Evolutionary conservation across 2,888 invertebrate genomes (phyloP), one percentile per base, ranked within the genome.

Genomic region (Watsonalla cultraria): DNA sequence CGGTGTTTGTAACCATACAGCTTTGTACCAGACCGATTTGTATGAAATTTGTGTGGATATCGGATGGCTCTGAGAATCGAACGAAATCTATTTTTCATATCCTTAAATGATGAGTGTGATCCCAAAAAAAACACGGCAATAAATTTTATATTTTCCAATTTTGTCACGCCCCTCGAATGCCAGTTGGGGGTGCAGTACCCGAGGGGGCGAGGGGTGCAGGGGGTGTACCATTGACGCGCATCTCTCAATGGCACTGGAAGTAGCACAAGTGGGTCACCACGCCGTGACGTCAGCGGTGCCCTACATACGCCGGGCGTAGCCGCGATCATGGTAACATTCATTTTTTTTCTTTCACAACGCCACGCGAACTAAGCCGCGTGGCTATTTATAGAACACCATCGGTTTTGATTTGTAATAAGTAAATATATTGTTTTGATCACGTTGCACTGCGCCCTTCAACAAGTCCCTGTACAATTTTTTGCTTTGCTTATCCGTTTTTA

Each of bases 161-260:
- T 57, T 57, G 62, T 51, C 61, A 63, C 63, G 56, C 64, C 65
- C 60, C 52, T 49, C 51, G 47, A 54, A 51, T 33, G 51, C 47
- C 47, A 51, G 63, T 56, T 63, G 71, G 70, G n/a, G 67, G 71
- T 72, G 75, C 67, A 68, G 65, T 75, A 72, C 68, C 72, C 59
- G 65, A 61, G 60, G 11, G 46, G 55, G 63, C 52, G 59, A 56
- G 57, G 67, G 65, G 64, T 42, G 56, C 58, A 56, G 62, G 71
- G 69, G 77, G 80, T 76, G 72, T 76, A 87, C 89, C 90, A 90
- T 90, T 90, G 90, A 90, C 90, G 90, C 82, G 86, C 82, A 77
- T 75, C 83, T 82, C 86, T 90, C 89, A 90, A 90, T 90, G 90
- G 89, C 89, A 78, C 59, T 68, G 67, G 75, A 88, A 81, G 70